Evolutionary conservation across 2,113 vertebrate genomes (phyloP).

Genomic region (Vicugna pacos): DNA sequence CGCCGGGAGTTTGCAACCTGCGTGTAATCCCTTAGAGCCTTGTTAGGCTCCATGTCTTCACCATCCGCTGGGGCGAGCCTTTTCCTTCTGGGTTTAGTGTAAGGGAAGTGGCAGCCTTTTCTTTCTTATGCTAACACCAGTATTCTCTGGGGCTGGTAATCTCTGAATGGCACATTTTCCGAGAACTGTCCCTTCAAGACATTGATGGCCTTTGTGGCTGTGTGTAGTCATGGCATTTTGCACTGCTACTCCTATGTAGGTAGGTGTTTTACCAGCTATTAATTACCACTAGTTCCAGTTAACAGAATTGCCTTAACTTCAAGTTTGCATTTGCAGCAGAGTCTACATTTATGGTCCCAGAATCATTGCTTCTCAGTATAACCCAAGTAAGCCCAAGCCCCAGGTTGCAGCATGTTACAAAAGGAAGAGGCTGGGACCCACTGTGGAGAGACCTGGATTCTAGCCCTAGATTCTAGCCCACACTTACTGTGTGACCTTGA

Average conservation of each 20-base stretch:
- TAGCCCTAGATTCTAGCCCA: background rate
- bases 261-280: conserved; percentile 6
- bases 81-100: conserved; percentile 47
- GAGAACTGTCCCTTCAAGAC: conserved; percentile 16
- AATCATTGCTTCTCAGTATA: background rate
- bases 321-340: background rate
- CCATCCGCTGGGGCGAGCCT: conserved; percentile 20
- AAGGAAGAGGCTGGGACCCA: background rate
- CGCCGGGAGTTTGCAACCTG: conserved; percentile 56
- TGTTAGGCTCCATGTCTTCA: conserved; percentile 11
- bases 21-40: conserved; percentile 46
- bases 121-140: background rate
- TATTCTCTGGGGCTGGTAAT: background rate
- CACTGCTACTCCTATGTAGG: background rate
- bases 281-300: background rate
- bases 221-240: background rate
- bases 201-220: background rate
- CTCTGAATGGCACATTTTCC: conserved; percentile 40
- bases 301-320: conserved; percentile 42
- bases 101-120: conserved; percentile 53
- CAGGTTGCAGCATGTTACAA: background rate
- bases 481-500: conserved; percentile 40
- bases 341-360: background rate
- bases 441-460: background rate
- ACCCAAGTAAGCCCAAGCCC: background rate